A percentile compares a stretch with the other conserved stretches of the same genome.
phyloP scores from a whole-genome alignment of 2,113 vertebrate species.

The Ceyx cyanopectus region DNA sequence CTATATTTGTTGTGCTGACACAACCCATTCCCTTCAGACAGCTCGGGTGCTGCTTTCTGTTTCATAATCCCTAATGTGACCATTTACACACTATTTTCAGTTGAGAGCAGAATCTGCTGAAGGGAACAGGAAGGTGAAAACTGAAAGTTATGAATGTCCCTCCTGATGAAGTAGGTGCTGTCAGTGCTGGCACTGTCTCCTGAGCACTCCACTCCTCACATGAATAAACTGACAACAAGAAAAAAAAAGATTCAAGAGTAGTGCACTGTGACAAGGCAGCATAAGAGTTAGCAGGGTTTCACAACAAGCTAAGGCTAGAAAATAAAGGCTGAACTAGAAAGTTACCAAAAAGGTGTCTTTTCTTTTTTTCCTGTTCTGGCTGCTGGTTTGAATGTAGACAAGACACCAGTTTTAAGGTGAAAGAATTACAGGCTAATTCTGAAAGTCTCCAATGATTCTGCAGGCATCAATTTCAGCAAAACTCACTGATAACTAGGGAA shows the following conservation, averaged over 20 bases:
- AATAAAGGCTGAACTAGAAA: constrained; percentile 62
- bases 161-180: not conserved
- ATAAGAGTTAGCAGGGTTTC: constrained; percentile 39
- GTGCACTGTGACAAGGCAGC: constrained; percentile 54
- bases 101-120: not conserved
- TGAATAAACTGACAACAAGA: constrained; percentile 73
- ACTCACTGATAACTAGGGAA: not conserved
- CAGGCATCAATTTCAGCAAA: constrained; percentile 35
- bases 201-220: constrained; percentile 64
- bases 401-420: constrained; percentile 17
- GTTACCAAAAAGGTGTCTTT: constrained; percentile 31
- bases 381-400: constrained; percentile 46
- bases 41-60: not conserved
- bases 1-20: not conserved
- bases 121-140: not conserved
- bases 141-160: not conserved
- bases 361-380: not conserved
- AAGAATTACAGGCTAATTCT: constrained; percentile 60
- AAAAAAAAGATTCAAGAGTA: constrained; percentile 68
- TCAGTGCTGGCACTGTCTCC: constrained; percentile 47
- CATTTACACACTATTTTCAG: not conserved
- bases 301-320: constrained; percentile 55
- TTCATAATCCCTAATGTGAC: not conserved
- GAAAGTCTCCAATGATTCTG: constrained; percentile 32
- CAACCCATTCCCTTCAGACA: not conserved